Evolutionary conservation across 1,140 invertebrate genomes (phyloP).

Genomic region (Acromyrmex echinatior): DNA sequence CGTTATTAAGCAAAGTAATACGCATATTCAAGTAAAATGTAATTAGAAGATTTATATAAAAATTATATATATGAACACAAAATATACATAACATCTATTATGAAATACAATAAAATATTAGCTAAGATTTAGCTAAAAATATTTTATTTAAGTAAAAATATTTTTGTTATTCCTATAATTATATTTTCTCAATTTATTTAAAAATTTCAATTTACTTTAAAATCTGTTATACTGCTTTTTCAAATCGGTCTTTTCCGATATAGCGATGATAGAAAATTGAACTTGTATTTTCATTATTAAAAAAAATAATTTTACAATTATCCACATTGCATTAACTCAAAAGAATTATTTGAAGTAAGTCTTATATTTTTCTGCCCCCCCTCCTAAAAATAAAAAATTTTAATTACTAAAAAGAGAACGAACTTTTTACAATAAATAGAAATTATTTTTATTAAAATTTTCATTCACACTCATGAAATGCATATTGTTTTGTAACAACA

Average conservation of each 20-base stretch:
- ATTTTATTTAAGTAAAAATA: background rate
- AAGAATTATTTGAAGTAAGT: background rate
- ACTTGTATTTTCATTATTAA: background rate
- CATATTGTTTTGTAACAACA: background rate
- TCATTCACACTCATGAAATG: slow-evolving; percentile 12
- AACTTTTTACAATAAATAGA: slow-evolving; percentile 11
- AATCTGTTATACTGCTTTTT: background rate
- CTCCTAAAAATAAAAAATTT: no score
- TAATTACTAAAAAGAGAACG: background rate
- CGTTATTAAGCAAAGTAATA: background rate
- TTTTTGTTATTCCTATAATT: background rate
- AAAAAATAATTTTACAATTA: slow-evolving; percentile 15
- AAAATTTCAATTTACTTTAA: background rate
- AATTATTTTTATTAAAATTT: slow-evolving; percentile 25
- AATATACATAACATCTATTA: background rate
- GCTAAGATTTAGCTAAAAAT: background rate
- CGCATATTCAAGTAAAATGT: background rate
- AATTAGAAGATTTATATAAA: background rate
- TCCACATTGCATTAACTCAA: background rate
- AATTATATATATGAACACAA: background rate
- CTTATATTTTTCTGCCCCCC: background rate
- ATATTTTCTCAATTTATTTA: background rate
- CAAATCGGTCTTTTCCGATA: background rate
- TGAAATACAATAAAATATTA: background rate
- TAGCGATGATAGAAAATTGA: background rate